A percentile compares a stretch with the other conserved stretches of the same genome.
Conservation (phyloP, 2,113 vertebrate genomes). For the Poicephalus gulielmi region DNA sequence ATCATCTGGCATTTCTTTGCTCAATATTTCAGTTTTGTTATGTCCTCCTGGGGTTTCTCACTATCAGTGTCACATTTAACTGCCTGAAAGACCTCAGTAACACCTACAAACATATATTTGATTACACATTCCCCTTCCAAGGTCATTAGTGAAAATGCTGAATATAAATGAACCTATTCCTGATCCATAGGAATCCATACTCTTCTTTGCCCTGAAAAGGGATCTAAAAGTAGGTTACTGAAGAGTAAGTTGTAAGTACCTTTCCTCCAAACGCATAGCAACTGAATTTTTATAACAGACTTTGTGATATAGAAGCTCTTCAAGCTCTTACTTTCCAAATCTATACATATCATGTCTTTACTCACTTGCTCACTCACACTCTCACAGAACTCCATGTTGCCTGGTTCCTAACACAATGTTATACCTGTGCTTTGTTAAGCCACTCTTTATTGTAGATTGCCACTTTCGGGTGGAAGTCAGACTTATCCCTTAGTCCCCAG, state of each 20-base stretch:
- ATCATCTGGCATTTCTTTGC: not conserved
- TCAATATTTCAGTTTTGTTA: not conserved
- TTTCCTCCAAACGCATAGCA: not conserved
- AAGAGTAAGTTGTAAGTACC: not conserved
- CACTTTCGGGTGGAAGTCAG: not conserved
- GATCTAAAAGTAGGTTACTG: not conserved
- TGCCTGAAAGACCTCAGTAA: not conserved
- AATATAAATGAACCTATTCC: not conserved
- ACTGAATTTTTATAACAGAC: not conserved
- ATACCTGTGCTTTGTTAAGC: not conserved
- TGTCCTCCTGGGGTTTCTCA: not conserved
- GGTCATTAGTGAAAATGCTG: not conserved
- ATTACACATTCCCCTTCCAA: not conserved
- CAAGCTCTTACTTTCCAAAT: not conserved
- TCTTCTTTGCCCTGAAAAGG: not conserved
- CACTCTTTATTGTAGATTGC: not conserved
- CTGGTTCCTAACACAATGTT: not conserved
- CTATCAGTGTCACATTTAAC: not conserved
- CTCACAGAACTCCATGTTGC: not conserved
- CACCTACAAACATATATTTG: not conserved
- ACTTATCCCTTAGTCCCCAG: fast-evolving
- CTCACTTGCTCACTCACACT: not conserved
- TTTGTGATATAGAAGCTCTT: not conserved
- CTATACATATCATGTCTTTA: not conserved
- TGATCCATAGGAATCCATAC: not conserved